Evolutionary conservation across 2,113 vertebrate genomes (phyloP).

Genomic region (Columba janthina): DNA sequence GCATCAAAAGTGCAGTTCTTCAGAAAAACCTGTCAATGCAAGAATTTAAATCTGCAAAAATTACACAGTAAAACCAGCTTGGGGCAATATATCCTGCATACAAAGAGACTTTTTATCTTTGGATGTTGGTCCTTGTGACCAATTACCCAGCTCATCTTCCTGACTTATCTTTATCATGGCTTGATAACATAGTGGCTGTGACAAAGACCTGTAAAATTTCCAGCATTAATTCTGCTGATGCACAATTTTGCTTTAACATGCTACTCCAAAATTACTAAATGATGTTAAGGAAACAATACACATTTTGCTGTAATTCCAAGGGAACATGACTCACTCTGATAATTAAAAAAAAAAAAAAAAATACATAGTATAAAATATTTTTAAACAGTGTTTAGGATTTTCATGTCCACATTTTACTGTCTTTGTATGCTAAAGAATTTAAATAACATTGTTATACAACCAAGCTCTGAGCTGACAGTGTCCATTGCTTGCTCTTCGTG

Average conservation of each 20-base stretch:
- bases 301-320: background rate
- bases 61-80: slow-evolving; percentile 29
- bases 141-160: slow-evolving; percentile 39
- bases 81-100: slow-evolving; percentile 11
- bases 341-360: background rate
- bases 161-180: slow-evolving; percentile 24
- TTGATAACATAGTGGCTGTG: background rate
- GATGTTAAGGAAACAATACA: background rate
- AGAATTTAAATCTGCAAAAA: slow-evolving; percentile 54
- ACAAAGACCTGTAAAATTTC: slow-evolving; percentile 24
- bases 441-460: background rate
- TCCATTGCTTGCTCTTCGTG: background rate
- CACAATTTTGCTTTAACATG: slow-evolving; percentile 6
- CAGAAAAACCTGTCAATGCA: slow-evolving; percentile 39
- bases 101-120: slow-evolving; percentile 10
- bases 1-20: slow-evolving; percentile 40
- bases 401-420: background rate
- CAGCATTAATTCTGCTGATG: slow-evolving; percentile 13
- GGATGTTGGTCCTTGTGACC: background rate
- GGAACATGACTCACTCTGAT: background rate
- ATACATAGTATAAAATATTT: background rate
- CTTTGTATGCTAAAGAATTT: background rate
- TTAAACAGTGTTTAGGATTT: background rate
- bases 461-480: background rate
- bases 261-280: background rate